Conservation (phyloP, 2,888 invertebrate genomes). For the Tromatobia lineatoria region DNA sequence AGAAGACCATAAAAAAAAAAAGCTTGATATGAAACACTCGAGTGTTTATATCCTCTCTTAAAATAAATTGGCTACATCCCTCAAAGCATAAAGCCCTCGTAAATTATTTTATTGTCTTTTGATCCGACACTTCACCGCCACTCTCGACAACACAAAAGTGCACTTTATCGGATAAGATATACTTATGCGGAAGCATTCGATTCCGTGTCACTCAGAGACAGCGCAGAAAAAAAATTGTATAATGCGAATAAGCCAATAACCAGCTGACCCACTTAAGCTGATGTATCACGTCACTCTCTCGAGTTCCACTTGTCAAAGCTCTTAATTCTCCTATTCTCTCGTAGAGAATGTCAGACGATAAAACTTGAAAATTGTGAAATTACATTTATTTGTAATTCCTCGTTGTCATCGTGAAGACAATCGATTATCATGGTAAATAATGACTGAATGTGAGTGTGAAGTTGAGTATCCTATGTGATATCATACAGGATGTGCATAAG, state of each 20-base stretch:
- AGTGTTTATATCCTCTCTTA: conserved; percentile 3
- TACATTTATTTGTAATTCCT: conserved; percentile 54
- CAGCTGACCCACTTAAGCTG: conserved; percentile 64
- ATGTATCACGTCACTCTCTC: conserved; percentile 35
- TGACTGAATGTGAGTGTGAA: not conserved
- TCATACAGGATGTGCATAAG: conserved; percentile 9
- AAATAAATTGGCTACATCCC: conserved; percentile 29
- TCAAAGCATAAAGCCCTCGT: not conserved
- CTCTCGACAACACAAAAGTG: not conserved
- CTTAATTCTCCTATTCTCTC: conserved; percentile 2
- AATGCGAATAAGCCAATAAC: conserved; percentile 64
- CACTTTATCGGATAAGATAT: conserved; percentile 1
- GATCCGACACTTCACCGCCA: conserved; percentile 8
- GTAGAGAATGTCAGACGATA: not conserved
- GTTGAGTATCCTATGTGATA: conserved; percentile 28
- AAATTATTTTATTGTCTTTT: conserved; percentile 18
- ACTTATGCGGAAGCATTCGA: not conserved
- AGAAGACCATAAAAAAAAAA: too few species aligned
- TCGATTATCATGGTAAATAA: conserved; percentile 43
- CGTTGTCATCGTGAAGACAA: conserved; percentile 48
- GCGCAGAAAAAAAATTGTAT: conserved; percentile 38
- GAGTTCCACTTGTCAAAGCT: conserved; percentile 61
- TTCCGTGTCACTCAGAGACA: conserved; percentile 21
- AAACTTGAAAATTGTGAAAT: conserved; percentile 37
- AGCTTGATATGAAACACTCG: not conserved